Conservation (phyloP, 2,888 invertebrate species). For the Alloscopus bannaensis region DNA sequence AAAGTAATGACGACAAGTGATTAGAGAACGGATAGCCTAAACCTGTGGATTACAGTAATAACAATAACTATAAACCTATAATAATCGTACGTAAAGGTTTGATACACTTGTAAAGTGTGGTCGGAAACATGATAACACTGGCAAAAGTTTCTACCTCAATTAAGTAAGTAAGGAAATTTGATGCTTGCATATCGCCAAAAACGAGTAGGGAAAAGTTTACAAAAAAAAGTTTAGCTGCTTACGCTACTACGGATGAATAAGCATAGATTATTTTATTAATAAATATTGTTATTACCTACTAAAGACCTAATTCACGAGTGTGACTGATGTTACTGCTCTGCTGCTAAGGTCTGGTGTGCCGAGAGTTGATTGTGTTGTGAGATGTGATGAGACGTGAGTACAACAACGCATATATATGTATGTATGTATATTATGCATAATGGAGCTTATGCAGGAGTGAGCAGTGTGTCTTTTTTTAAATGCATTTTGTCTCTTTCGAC, state of each 20-base stretch:
- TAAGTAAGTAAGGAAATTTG: not conserved
- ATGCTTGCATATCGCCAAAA: not conserved
- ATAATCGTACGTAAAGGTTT: slow-evolving; percentile 1
- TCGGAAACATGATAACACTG: too few species aligned
- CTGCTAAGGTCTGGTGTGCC: not conserved
- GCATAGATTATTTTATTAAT: slow-evolving; percentile 17
- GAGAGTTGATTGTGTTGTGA: not conserved
- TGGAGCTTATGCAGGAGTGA: too few species aligned
- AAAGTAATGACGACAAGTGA: not conserved
- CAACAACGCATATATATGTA: not conserved
- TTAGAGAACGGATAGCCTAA: not conserved
- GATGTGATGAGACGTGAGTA: not conserved
- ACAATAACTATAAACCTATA: not conserved
- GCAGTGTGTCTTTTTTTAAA: slow-evolving; percentile 14
- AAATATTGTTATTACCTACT: slow-evolving; percentile 40
- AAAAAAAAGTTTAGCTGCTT: slow-evolving; percentile 8
- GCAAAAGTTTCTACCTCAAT: not conserved
- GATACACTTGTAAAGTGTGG: not conserved
- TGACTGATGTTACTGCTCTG: slow-evolving; percentile 18
- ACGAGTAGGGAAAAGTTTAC: not conserved
- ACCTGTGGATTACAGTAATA: not conserved
- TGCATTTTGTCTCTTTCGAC: not conserved
- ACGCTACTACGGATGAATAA: not conserved
- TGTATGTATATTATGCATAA: too few species aligned
- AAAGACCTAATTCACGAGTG: slow-evolving; percentile 37